A percentile compares a stretch with the other conserved stretches of the same genome.
phyloP scores from a whole-genome alignment of 2,888 invertebrate genomes.

The Pogonocherus hispidulus region DNA sequence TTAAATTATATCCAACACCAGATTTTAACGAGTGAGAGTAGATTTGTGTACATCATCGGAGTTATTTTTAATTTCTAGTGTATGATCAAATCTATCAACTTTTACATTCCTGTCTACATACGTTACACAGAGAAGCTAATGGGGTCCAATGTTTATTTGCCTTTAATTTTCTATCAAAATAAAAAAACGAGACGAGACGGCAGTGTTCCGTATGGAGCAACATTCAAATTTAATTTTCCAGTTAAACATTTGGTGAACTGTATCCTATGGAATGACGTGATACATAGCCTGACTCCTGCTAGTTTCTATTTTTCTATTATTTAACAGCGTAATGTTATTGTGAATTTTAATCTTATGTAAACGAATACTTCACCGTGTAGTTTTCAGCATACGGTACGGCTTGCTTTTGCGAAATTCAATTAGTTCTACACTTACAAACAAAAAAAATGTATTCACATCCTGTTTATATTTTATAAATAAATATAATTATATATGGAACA shows the following conservation, averaged over 20 bases:
- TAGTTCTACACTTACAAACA: too few species aligned
- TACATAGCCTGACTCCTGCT: too few species aligned
- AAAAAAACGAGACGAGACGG: neutral
- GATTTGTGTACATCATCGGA: neutral
- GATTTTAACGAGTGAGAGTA: neutral
- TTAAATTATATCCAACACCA: neutral
- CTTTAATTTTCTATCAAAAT: neutral
- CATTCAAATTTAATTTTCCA: conserved; percentile 2
- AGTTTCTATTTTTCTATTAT: too few species aligned
- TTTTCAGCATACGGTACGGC: too few species aligned
- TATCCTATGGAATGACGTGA: neutral
- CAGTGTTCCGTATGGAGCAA: neutral
- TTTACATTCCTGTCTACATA: too few species aligned
- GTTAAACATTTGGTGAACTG: neutral
- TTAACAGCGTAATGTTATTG: too few species aligned
- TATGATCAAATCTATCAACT: neutral
- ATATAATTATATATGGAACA: too few species aligned
- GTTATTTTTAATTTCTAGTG: neutral
- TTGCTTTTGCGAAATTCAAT: too few species aligned
- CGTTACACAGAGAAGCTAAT: neutral
- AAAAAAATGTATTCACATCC: too few species aligned
- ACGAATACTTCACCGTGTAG: too few species aligned
- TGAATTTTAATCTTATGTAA: too few species aligned
- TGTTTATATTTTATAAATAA: too few species aligned
- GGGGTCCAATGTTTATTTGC: neutral